Conservation (phyloP, 2,888 invertebrate genomes). For the Fissipunctia ypsillon region DNA sequence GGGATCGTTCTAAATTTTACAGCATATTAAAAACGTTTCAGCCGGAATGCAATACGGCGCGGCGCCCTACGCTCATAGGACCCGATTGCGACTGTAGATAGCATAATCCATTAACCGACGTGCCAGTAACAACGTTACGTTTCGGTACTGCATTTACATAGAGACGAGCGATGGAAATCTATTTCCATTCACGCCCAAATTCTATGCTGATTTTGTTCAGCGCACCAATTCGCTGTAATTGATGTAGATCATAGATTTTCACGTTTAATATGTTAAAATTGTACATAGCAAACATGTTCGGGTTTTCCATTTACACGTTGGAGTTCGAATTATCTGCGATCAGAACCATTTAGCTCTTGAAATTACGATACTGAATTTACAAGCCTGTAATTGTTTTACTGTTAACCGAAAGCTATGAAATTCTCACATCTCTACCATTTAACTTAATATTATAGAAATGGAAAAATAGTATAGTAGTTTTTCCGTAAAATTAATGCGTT, state of each 20-base stretch:
- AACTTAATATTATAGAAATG: neutral
- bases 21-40: constrained; percentile 70
- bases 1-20: constrained; percentile 71
- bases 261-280: constrained; percentile 31
- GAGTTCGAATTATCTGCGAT: constrained; percentile 25
- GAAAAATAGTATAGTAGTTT: neutral
- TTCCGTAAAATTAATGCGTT: constrained; percentile 4
- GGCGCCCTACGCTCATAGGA: constrained; percentile 58
- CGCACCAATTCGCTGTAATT: constrained; percentile 55
- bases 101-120: constrained; percentile 79
- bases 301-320: constrained; percentile 29
- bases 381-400: constrained; percentile 6
- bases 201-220: constrained; percentile 75
- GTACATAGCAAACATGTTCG: constrained; percentile 7
- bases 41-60: constrained; percentile 49
- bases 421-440: neutral
- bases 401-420: neutral
- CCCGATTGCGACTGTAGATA: constrained; percentile 73
- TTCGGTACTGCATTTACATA: constrained; percentile 83
- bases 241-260: constrained; percentile 52
- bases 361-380: constrained; percentile 24
- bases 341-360: constrained; percentile 31
- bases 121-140: constrained; percentile 82
- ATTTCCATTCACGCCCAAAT: constrained; percentile 80
- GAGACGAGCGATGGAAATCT: constrained; percentile 77